Percentiles rank a stretch among this genome's conserved stretches.
Conservation (phyloP, 2,797 vertebrate genomes). For the Buphagus erythrorhynchus region DNA sequence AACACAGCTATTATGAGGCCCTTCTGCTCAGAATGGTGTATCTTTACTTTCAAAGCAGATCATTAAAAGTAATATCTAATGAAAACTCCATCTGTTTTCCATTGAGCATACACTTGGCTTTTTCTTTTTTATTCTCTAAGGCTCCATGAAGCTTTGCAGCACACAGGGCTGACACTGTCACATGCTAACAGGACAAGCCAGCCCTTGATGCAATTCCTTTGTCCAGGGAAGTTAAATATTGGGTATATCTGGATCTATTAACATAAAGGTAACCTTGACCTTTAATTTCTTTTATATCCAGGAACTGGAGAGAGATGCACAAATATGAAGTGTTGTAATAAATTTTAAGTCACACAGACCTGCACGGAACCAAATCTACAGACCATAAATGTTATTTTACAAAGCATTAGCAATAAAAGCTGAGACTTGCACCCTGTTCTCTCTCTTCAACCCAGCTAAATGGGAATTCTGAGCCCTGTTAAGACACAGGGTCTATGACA, state of each 20-base stretch:
- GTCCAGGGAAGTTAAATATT: neutral
- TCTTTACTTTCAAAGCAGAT: slow-evolving; percentile 48
- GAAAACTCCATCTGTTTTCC: slow-evolving; percentile 52
- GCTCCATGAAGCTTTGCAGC: slow-evolving; percentile 10
- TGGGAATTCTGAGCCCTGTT: neutral
- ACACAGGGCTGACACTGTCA: slow-evolving; percentile 9
- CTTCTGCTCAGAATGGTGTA: slow-evolving; percentile 3
- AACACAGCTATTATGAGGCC: slow-evolving; percentile 10
- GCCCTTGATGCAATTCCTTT: neutral
- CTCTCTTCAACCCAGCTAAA: neutral
- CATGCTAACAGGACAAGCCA: neutral
- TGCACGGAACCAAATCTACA: neutral
- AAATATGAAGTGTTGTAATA: neutral
- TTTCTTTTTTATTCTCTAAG: neutral
- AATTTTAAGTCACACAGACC: neutral
- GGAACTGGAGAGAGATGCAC: neutral
- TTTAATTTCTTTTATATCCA: neutral
- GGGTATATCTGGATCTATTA: neutral
- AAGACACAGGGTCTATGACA: neutral
- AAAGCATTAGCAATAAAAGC: neutral
- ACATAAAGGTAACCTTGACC: neutral
- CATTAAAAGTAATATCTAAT: slow-evolving; percentile 43
- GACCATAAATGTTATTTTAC: neutral
- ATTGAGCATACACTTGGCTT: neutral
- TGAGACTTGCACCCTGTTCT: neutral